Base-by-base conservation (phyloP, 2,797 vertebrate genomes). In the Sebastes cheni region DNA sequence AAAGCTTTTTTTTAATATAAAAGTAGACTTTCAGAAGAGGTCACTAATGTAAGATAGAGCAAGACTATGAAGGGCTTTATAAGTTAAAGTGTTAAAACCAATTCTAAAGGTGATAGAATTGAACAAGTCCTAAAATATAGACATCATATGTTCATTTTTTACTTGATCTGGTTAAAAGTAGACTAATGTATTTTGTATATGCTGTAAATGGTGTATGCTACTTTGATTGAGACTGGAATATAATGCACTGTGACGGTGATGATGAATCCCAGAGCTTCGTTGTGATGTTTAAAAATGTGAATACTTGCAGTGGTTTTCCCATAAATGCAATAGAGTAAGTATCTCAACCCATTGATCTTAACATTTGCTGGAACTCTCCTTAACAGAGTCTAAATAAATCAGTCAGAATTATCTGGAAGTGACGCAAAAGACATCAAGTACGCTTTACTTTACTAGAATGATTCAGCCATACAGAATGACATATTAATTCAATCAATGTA, bases 111-210 rank as follows among this genome's bases (percentile, higher is more conserved):
- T 36, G 34, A 36, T 36, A 36, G 34, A 36, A 36, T 36, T 36
- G 11, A 36, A 36, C 11, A 36, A 36, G 34, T 36, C 34, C 12
- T 36, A 36, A 36, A 36, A 36, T 36, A 36, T 13, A 42, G 39
- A 14, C 13, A 7, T 42, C 0, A 46, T 0, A 6, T 46, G 16
- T 20, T 20, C 0, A 32, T 55, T 32, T 0, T 56, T 29, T 39
- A 42, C 23, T 71, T 42, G 4, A 72, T 59, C 36, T 22, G 25
- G 16, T 46, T 2, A 46, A 46, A 36, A 27, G 68, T 4, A 3
- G 27, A 16, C 23, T 8, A 56, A 1, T 46, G 69, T 0, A 10
- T 30, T 61, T 46, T 32, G 36, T 32, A 23, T 23, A 55, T 20
- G 20, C 13, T 46, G 23, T 8, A 36, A 73, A 3, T 14, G 20